phyloP scores from a whole-genome alignment of 1,140 invertebrate genomes.

The Drosophila kurseongensis region DNA sequence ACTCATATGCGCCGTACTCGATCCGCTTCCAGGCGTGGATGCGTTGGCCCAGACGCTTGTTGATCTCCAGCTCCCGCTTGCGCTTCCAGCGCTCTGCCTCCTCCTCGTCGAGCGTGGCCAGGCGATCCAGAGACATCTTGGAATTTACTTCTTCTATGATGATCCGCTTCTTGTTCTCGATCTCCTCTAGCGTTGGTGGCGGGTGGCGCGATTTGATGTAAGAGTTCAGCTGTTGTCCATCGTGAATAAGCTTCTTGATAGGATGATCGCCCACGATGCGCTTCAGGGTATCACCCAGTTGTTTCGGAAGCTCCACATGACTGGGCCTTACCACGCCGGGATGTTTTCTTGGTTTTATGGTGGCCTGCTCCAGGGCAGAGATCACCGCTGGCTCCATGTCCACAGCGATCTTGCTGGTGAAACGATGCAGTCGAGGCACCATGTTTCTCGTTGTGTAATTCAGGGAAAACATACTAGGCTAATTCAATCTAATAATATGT shows the following conservation, averaged over 20 bases:
- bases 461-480: constrained; percentile 25
- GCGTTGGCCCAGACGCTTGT: constrained; percentile 85
- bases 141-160: constrained; percentile 67
- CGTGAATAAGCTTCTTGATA: constrained; percentile 85
- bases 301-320: constrained; percentile 86
- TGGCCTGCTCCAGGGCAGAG: constrained; percentile 86
- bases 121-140: constrained; percentile 70
- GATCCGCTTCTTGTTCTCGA: constrained; percentile 84
- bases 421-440: constrained; percentile 38
- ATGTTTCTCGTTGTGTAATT: constrained; percentile 35
- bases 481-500: constrained; percentile 20
- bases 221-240: constrained; percentile 86
- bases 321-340: constrained; percentile 87
- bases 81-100: constrained; percentile 74
- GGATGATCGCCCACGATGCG: constrained; percentile 86
- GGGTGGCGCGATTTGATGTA: constrained; percentile 87
- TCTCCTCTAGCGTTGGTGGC: constrained; percentile 87
- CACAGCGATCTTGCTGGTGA: constrained; percentile 85
- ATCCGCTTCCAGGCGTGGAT: constrained; percentile 91
- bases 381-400: constrained; percentile 85
- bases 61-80: constrained; percentile 74
- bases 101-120: constrained; percentile 52
- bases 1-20: constrained; percentile 87
- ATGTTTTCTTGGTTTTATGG: constrained; percentile 89
- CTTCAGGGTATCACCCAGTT: constrained; percentile 86